A percentile compares a stretch with the other conserved stretches of the same genome.
phyloP scores from a whole-genome alignment of 2,113 vertebrate genomes.

The Vanacampus margaritifer region DNA sequence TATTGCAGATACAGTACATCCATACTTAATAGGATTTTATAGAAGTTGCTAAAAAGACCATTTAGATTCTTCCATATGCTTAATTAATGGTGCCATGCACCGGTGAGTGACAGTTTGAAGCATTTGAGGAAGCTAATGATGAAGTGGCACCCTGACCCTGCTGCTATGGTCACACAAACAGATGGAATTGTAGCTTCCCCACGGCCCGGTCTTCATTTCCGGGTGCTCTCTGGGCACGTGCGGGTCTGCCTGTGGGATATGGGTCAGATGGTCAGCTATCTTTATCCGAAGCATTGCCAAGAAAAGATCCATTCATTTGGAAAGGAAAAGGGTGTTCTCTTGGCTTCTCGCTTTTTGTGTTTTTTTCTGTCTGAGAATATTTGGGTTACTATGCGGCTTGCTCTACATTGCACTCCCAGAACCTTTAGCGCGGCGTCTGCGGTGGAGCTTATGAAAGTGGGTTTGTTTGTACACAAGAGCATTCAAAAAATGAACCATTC shows the following conservation, averaged over 20 bases:
- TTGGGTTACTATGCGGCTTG: neutral
- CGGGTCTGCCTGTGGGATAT: slow-evolving; percentile 66
- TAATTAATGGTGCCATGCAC: slow-evolving; percentile 19
- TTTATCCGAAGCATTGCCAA: slow-evolving; percentile 51
- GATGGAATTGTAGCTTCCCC: slow-evolving; percentile 69
- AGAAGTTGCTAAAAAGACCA: neutral
- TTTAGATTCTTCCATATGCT: neutral
- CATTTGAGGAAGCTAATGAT: slow-evolving; percentile 47
- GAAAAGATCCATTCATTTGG: slow-evolving; percentile 50
- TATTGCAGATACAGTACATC: slow-evolving; percentile 10
- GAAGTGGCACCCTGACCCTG: slow-evolving; percentile 43
- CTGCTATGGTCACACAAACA: slow-evolving; percentile 58
- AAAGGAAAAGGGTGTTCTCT: slow-evolving; percentile 44
- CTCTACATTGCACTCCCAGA: neutral
- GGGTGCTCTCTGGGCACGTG: slow-evolving; percentile 62
- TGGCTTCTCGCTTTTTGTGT: slow-evolving; percentile 10
- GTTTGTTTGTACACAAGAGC: slow-evolving; percentile 38
- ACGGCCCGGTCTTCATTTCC: slow-evolving; percentile 69
- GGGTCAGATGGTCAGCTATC: slow-evolving; percentile 71
- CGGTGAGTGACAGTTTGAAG: slow-evolving; percentile 57
- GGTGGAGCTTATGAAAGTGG: slow-evolving; percentile 10
- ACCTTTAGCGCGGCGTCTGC: neutral
- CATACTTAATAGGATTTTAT: neutral
- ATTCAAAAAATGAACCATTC: slow-evolving; percentile 48
- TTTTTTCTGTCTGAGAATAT: neutral